phyloP scores from a whole-genome alignment of 2,113 vertebrate genomes.

The Chaetops frenatus region DNA sequence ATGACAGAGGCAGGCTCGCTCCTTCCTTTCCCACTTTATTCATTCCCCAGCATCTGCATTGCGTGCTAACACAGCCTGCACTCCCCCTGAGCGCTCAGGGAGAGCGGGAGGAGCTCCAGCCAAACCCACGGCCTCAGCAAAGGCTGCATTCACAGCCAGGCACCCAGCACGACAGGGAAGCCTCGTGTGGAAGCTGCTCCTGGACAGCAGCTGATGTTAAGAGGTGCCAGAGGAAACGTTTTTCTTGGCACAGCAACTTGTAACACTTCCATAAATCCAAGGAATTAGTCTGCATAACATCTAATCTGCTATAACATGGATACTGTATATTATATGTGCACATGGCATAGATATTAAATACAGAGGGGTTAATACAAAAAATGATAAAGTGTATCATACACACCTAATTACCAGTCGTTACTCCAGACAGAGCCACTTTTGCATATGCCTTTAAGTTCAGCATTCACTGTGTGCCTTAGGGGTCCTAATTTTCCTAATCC shows the following conservation, averaged over 20 bases:
- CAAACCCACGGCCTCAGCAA: not conserved
- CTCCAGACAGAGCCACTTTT: not conserved
- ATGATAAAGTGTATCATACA: not conserved
- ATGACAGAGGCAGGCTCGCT: not conserved
- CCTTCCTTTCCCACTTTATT: not conserved
- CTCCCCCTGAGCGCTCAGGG: not conserved
- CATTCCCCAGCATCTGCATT: slow-evolving; percentile 30
- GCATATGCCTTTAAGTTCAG: not conserved
- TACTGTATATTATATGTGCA: rapidly evolving
- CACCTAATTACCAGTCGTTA: not conserved
- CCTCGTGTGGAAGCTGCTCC: not conserved
- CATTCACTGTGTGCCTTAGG: not conserved
- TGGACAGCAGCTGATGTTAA: not conserved
- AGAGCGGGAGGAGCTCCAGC: slow-evolving; percentile 24
- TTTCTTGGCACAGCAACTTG: not conserved
- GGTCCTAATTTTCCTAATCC: not conserved
- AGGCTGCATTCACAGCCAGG: not conserved
- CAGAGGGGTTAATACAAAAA: not conserved
- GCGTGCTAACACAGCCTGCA: not conserved
- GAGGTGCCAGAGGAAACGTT: not conserved
- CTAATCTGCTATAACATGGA: not conserved
- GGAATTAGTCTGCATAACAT: not conserved
- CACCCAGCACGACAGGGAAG: not conserved
- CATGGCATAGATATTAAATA: not conserved
- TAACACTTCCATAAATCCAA: not conserved